phyloP scores from a whole-genome alignment of 2,888 invertebrate species.

The Campoletis raptor region DNA sequence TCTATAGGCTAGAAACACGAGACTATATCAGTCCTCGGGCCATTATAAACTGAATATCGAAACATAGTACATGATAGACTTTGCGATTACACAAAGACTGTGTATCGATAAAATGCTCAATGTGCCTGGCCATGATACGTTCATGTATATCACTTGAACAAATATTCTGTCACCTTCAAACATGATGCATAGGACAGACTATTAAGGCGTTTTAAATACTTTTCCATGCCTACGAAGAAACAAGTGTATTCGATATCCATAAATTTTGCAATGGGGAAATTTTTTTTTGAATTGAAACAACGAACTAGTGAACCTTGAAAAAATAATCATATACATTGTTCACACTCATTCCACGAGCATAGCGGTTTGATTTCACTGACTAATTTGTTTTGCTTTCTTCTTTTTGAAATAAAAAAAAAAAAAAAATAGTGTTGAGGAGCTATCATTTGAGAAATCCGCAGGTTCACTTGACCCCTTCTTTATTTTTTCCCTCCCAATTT shows the following conservation, averaged over 20 bases:
- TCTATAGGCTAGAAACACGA: conserved; percentile 25
- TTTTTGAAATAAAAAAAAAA: too few species aligned
- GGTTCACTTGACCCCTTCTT: too few species aligned
- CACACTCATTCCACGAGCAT: neutral
- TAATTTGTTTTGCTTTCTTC: neutral
- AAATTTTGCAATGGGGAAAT: neutral
- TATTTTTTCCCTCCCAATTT: too few species aligned
- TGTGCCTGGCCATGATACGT: conserved; percentile 1
- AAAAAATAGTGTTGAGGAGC: too few species aligned
- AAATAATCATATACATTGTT: neutral
- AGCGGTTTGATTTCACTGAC: neutral
- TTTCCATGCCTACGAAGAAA: neutral
- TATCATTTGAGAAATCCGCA: too few species aligned
- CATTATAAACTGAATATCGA: conserved; percentile 15
- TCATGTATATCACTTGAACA: conserved; percentile 48
- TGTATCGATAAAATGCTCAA: conserved; percentile 42
- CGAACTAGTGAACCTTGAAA: neutral
- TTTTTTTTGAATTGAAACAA: neutral
- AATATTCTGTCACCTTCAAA: conserved; percentile 23
- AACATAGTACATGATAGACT: conserved; percentile 9
- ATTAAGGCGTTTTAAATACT: neutral
- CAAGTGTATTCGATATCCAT: neutral
- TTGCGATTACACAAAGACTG: conserved; percentile 37
- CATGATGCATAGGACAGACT: conserved; percentile 8
- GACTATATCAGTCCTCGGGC: conserved; percentile 31